These are phyloP conservation scores for Acestrorhynchus altus DNA, from an alignment of 2,797 vertebrate genomes.

Conservation along the genomic window DNA sequence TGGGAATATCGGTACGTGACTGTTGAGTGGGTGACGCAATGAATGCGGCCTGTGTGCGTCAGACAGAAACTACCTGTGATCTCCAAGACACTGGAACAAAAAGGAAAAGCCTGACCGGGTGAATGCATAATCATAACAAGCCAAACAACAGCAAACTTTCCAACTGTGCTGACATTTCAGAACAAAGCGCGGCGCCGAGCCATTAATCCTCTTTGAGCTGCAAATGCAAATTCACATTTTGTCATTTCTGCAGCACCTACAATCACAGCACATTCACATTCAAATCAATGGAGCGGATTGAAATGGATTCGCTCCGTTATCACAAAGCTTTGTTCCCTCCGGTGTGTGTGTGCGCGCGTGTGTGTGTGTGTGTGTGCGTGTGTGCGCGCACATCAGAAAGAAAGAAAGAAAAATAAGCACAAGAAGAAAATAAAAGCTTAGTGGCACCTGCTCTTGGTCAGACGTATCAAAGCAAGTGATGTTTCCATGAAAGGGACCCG, in stretches of 20 bases:
- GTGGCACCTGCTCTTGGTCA: conserved; percentile 4
- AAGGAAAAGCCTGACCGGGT: conserved; percentile 4
- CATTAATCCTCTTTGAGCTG: conserved; percentile 51
- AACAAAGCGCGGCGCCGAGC: conserved; percentile 50
- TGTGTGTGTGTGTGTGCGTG: background rate
- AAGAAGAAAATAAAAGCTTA: conserved; percentile 1
- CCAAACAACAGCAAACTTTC: conserved; percentile 43
- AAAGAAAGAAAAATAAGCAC: background rate
- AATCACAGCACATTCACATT: conserved; percentile 58
- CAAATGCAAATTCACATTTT: conserved; percentile 52
- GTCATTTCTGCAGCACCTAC: conserved; percentile 40
- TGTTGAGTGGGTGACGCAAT: background rate
- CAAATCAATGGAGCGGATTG: conserved; percentile 49
- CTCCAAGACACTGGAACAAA: conserved; percentile 5
- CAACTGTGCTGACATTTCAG: conserved; percentile 52
- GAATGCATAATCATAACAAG: conserved; percentile 29
- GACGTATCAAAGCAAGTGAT: conserved; percentile 12
- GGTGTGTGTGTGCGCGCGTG: background rate
- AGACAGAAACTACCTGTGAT: conserved; percentile 41
- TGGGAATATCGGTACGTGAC: background rate
- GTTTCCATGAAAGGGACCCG: conserved; percentile 12
- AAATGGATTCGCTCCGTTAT: conserved; percentile 47
- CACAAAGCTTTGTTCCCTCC: conserved; percentile 45
- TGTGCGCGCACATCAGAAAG: background rate
- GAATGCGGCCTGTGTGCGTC: conserved; percentile 24